These are phyloP conservation scores for Lottia gigantea DNA, from an alignment of 2,888 invertebrate species.

Conservation along the genomic window DNA sequence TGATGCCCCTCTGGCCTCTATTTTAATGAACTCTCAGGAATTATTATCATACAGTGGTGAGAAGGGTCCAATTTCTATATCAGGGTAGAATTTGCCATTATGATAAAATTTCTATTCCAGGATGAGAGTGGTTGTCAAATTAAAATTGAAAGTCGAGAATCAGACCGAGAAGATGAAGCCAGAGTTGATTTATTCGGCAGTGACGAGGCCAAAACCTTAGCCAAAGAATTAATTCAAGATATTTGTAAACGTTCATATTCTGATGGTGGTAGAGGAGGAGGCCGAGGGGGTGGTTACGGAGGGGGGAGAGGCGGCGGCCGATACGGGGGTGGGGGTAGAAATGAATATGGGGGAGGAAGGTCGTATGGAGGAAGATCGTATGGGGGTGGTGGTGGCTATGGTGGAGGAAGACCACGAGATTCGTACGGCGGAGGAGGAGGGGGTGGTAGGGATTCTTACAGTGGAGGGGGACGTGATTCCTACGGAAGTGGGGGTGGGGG, in stretches of 20 bases:
- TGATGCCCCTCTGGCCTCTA: too few relatives aligned
- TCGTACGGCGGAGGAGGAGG: not conserved
- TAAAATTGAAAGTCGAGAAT: not conserved
- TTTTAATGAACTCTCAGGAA: too few relatives aligned
- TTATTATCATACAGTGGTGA: too few relatives aligned
- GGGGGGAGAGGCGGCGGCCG: not conserved
- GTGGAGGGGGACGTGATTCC: not conserved
- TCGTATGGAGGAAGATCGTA: not conserved
- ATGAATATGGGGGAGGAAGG: not conserved
- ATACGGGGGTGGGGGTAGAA: not conserved
- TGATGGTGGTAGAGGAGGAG: not conserved
- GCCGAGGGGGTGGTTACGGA: not conserved
- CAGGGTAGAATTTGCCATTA: too few relatives aligned
- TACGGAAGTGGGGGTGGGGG: not conserved
- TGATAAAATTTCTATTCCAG: not conserved
- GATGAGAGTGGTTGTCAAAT: slow-evolving; percentile 8
- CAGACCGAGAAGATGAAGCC: not conserved
- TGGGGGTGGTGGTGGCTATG: not conserved
- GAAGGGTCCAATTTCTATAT: too few relatives aligned
- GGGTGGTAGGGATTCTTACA: not conserved
- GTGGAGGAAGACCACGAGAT: not conserved
- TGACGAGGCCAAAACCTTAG: not conserved
- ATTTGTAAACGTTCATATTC: not conserved
- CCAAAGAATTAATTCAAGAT: not conserved
- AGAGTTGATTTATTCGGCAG: not conserved